Evolutionary conservation across 2,888 invertebrate species (phyloP), one percentile per base, ranked within the genome.

Genomic region (Entomobrya multifasciata): DNA sequence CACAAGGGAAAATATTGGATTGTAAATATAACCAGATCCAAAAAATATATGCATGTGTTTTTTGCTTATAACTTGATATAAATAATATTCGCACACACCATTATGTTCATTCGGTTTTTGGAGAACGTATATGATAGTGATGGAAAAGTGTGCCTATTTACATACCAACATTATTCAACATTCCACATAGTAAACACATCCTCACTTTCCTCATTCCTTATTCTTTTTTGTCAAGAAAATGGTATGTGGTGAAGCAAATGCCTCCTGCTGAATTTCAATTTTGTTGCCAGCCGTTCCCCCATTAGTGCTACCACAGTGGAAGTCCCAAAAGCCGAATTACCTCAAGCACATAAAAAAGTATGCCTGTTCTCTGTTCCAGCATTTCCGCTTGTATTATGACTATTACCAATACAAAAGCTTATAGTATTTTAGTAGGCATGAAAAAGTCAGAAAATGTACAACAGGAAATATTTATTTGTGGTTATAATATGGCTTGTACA

Each of bases 231-330:
- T 65, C 77, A 47, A 84, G 27, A 27, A 60, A 70, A n/a, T 17
- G 49, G 60, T 44, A 60, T 57, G 44, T 62, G 62, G 36, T 47
- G 30, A 67, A 65, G 49, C 52, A 65, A 79, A 70, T 70, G 44
- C 82, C 84, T 84, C 77, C 84, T 70, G 84, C 84, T 77, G 84
- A 84, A 84, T 84, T 77, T 77, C 84, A 84, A 78, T 84, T 84
- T 78, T 67, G 67, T 78, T 84, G 78, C 84, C 76, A 84, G 83
- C 65, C 76, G n/a, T 57, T 55, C 72, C 22, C 49, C 79, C 60
- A 62, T 80, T 80, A 80, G 13, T 67, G 44, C 49, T 30, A 77
- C 60, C 67, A 80, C 49, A 30, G 79, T 60, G 55, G 74, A 44
- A 82, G 67, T 55, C 57, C 62, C 65, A 83, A 76, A 74, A 83